Percentiles rank a stretch among this genome's conserved stretches.
These are phyloP conservation scores for Nomada lathburiana DNA, from an alignment of 2,888 invertebrate genomes.

Conservation along the genomic window DNA sequence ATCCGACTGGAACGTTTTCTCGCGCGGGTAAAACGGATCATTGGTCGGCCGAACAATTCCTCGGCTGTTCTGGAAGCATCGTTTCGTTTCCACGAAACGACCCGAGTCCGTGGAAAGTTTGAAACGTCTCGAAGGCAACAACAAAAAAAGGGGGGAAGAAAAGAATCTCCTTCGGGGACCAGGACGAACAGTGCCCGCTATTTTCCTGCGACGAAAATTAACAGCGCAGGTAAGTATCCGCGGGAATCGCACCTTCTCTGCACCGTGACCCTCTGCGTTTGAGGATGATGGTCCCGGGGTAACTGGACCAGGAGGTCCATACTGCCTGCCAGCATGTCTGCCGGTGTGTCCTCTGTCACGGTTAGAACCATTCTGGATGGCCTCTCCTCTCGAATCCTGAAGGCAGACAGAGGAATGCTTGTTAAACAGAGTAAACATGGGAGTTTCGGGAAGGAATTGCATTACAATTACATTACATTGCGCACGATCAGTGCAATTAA, in stretches of 20 bases:
- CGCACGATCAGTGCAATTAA: too few species aligned
- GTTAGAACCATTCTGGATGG: slow-evolving; percentile 82
- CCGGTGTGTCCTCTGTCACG: slow-evolving; percentile 89
- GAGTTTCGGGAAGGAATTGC: too few species aligned
- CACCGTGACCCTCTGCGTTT: slow-evolving; percentile 82
- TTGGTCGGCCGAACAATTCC: slow-evolving; percentile 23
- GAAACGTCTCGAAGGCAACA: neutral
- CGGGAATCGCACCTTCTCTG: slow-evolving; percentile 76
- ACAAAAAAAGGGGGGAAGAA: too few species aligned
- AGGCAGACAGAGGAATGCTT: neutral
- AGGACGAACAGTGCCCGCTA: neutral
- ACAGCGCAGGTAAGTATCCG: too few species aligned
- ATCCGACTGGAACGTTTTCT: slow-evolving; percentile 14
- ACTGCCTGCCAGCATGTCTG: slow-evolving; percentile 89
- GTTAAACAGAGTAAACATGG: neutral
- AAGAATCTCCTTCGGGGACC: neutral
- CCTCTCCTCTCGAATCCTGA: slow-evolving; percentile 80
- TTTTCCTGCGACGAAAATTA: too few species aligned
- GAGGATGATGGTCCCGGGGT: slow-evolving; percentile 83
- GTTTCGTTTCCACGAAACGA: slow-evolving; percentile 12
- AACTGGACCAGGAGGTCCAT: slow-evolving; percentile 89
- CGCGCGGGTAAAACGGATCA: slow-evolving; percentile 30
- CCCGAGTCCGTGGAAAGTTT: slow-evolving; percentile 41
- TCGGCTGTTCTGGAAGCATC: neutral
- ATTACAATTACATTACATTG: too few species aligned